phyloP scores from a whole-genome alignment of 1,140 invertebrate genomes.

The Euglossa dilemma region DNA sequence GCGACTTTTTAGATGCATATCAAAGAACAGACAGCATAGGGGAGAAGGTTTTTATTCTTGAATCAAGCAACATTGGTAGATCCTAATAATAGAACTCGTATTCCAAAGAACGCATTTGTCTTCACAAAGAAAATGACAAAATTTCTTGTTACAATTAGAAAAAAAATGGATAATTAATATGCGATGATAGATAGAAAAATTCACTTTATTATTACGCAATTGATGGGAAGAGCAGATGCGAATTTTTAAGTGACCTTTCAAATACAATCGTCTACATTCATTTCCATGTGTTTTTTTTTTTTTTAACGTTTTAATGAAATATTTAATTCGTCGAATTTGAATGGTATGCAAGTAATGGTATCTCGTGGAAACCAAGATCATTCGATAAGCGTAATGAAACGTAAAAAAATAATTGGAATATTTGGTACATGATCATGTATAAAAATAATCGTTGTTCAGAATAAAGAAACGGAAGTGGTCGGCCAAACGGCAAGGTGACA shows the following conservation, averaged over 20 bases:
- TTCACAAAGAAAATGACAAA: slow-evolving; percentile 5
- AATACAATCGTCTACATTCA: not conserved
- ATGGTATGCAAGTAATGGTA: not conserved
- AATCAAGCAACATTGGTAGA: slow-evolving; percentile 42
- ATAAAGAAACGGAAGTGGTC: slow-evolving; percentile 34
- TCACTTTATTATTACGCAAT: not conserved
- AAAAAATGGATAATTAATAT: not conserved
- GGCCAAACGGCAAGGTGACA: slow-evolving; percentile 24
- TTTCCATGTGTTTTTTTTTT: not conserved
- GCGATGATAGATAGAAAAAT: not conserved
- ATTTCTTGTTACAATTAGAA: not conserved
- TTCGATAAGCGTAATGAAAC: not conserved
- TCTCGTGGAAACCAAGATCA: too few species aligned
- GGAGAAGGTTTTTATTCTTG: slow-evolving; percentile 32
- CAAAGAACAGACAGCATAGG: slow-evolving; percentile 35
- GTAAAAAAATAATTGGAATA: too few species aligned
- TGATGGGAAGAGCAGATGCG: not conserved
- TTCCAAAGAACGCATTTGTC: slow-evolving; percentile 35
- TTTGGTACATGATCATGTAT: not conserved
- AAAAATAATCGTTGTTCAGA: slow-evolving; percentile 13
- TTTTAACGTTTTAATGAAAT: not conserved
- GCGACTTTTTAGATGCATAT: slow-evolving; percentile 47
- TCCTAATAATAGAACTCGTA: slow-evolving; percentile 47
- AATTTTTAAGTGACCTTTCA: not conserved
- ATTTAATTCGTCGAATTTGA: not conserved